A percentile compares a stretch with the other conserved stretches of the same genome.
These are phyloP conservation scores for Haliclystus octoradiatus DNA, from an alignment of 30 jellyfish, hydroid and myxozoan species.

Conservation along the genomic window DNA sequence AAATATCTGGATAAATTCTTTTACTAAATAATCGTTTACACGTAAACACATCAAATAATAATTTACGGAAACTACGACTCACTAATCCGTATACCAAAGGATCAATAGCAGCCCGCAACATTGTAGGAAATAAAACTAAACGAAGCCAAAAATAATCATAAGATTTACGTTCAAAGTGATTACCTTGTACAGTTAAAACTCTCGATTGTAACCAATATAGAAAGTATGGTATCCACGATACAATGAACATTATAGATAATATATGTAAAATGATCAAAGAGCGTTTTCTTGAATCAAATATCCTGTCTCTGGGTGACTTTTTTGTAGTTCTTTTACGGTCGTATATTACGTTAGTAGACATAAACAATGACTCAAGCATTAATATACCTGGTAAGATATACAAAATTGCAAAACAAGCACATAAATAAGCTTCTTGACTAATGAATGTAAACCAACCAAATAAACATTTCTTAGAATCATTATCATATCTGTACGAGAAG, in stretches of 20 bases:
- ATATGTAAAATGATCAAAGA: slow-evolving; percentile 33
- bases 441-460: slow-evolving; percentile 39
- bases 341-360: slow-evolving; percentile 15
- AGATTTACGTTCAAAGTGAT: slow-evolving; percentile 41
- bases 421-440: slow-evolving; percentile 22
- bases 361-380: slow-evolving; percentile 25
- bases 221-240: slow-evolving; percentile 44
- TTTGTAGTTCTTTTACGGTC: slow-evolving; percentile 1
- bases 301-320: background rate
- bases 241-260: slow-evolving; percentile 35
- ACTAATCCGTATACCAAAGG: slow-evolving; percentile 48
- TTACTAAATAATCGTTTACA: too few relatives aligned
- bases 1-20: too few relatives aligned
- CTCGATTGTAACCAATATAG: slow-evolving; percentile 54
- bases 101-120: slow-evolving; percentile 43
- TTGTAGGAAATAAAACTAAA: slow-evolving; percentile 27
- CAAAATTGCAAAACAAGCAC: slow-evolving; percentile 16
- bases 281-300: slow-evolving; percentile 13
- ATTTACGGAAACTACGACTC: slow-evolving; percentile 26
- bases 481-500: slow-evolving; percentile 27
- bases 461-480: slow-evolving; percentile 19
- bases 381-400: slow-evolving; percentile 20
- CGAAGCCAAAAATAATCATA: slow-evolving; percentile 21
- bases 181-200: slow-evolving; percentile 32
- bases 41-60: too few relatives aligned